phyloP scores from a whole-genome alignment of 2,888 invertebrate genomes.

The Andrena flavipes region DNA sequence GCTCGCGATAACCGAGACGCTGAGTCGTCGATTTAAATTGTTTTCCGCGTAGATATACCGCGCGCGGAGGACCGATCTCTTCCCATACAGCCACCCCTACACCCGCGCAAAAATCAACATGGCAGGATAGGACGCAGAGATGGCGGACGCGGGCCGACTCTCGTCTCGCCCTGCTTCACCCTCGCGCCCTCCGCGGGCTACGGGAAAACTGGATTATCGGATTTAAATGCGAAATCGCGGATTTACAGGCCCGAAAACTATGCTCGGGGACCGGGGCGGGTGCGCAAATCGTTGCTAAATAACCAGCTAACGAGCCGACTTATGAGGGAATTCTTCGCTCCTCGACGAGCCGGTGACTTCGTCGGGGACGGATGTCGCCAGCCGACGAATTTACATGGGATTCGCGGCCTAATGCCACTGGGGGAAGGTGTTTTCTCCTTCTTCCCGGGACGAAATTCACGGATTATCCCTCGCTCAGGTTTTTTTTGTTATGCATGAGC shows the following conservation, averaged over 20 bases:
- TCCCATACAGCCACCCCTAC: constrained; percentile 52
- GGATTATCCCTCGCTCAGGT: constrained; percentile 13
- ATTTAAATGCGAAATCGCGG: constrained; percentile 83
- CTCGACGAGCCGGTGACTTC: constrained; percentile 35
- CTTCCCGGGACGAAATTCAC: not conserved
- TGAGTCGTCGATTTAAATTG: not conserved
- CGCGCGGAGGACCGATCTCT: not conserved
- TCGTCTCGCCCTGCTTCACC: constrained; percentile 27
- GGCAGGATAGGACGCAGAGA: constrained; percentile 80
- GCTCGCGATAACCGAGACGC: not conserved
- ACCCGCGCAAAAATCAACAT: constrained; percentile 81
- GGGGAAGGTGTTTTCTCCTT: not conserved
- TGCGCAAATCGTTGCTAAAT: constrained; percentile 79
- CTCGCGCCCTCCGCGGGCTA: constrained; percentile 14
- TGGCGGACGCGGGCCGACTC: constrained; percentile 74
- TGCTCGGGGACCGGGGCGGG: constrained; percentile 40
- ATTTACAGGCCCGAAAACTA: constrained; percentile 66
- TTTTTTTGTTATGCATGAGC: constrained; percentile 37
- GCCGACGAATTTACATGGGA: constrained; percentile 39
- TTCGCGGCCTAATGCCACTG: constrained; percentile 10
- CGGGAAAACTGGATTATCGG: constrained; percentile 76
- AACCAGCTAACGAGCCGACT: constrained; percentile 83
- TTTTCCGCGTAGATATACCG: not conserved
- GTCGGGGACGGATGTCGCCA: not conserved
- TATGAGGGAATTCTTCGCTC: constrained; percentile 72